Base-by-base conservation (phyloP, 2,888 invertebrate species). In the Cyaniris semiargus region DNA sequence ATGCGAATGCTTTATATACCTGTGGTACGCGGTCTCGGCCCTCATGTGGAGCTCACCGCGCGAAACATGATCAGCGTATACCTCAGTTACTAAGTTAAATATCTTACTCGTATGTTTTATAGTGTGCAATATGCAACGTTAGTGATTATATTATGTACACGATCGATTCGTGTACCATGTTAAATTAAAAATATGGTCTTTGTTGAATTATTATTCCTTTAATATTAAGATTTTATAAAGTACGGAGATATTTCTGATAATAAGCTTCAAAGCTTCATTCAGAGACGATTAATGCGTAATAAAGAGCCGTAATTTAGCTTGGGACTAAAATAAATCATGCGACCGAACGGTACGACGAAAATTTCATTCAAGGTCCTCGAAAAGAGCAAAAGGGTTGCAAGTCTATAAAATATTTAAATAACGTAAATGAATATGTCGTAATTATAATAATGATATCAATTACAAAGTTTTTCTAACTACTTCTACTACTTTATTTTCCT, bases 1-100 rank as follows among this genome's bases (percentile, higher is more conserved):
- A 72, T 23, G 56, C 71, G 38, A 72, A 77, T 77, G 31, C 38
- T 27, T 72, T 72, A 74, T 72, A 74, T 71, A 23, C 34, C 18
- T 44, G 38, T 66, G 58, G 23, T 66, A 71, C 27, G 56, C 70
- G 8, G 18, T 56, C 56, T 66, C 60, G 60, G 66, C 27, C 27
- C 48, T 27, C 10, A 18, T 60, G 53, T 44, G 15, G 21, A 74
- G 53, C 72, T 72, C 44, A 23, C 23, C 48, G 27, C 74, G 23
- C 18, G 38, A 3, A 60, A 18, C 38, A 60, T 15, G 60, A 60
- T 34, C 66, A 44, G 15, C 23, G 23, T 66, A 60, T 56, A 58
- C 58, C 58, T 66, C 23, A 66, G 21, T 27, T 27, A 27, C 15
- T 66, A 31, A 13, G 27, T 27, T 27, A 66, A 66, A 66, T 31